Conservation (phyloP, 1,140 invertebrate genomes). For the Drosophila obscura region DNA sequence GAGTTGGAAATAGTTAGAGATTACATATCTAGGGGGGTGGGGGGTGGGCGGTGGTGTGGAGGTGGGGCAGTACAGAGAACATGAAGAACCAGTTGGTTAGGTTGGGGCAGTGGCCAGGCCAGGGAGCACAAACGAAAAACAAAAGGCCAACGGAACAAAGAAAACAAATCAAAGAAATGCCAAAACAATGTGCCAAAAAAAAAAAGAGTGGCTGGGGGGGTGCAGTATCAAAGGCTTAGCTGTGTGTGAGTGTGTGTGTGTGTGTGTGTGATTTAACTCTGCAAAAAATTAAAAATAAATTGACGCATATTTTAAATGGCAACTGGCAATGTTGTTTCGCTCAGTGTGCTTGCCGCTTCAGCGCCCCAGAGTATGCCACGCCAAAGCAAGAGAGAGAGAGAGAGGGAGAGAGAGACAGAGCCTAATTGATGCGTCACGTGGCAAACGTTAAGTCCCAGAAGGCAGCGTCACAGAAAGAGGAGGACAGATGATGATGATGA, state of each 20-base stretch:
- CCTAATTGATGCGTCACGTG: constrained; percentile 54
- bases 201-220: too few species aligned
- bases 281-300: not conserved
- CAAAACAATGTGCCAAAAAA: not conserved
- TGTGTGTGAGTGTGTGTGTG: too few species aligned
- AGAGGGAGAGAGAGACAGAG: not conserved
- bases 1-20: not conserved
- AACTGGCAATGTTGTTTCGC: not conserved
- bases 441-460: constrained; percentile 23
- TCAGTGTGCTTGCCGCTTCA: constrained; percentile 1
- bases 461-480: not conserved
- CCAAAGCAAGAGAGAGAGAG: too few species aligned
- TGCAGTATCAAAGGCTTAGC: too few species aligned
- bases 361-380: constrained; percentile 8
- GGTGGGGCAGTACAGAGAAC: not conserved
- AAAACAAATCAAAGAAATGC: not conserved
- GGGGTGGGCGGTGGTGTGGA: too few species aligned
- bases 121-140: too few species aligned
- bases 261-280: too few species aligned
- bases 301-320: not conserved
- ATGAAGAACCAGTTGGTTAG: not conserved
- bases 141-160: not conserved
- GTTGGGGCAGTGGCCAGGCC: too few species aligned
- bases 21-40: not conserved
- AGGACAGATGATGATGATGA: not conserved